These are phyloP conservation scores for Agrochola circellaris DNA, from an alignment of 2,888 invertebrate species.

Conservation along the genomic window DNA sequence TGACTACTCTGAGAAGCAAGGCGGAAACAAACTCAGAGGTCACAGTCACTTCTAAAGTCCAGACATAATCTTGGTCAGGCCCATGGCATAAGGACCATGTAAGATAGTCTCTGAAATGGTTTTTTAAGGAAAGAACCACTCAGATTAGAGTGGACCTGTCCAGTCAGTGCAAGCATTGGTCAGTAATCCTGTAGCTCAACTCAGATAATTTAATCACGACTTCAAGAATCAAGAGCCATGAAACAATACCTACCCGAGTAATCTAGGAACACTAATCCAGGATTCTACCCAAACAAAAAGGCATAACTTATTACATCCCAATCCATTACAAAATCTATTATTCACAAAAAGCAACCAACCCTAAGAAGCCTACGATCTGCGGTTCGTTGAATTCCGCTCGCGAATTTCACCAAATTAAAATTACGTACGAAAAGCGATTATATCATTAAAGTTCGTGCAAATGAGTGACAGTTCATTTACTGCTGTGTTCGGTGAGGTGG, in stretches of 20 bases:
- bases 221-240: neutral
- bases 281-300: conserved; percentile 8
- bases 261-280: conserved; percentile 21
- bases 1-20: too few relatives aligned
- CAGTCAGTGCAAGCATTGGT: too few relatives aligned
- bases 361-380: conserved; percentile 39
- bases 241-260: neutral
- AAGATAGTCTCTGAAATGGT: too few relatives aligned
- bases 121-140: too few relatives aligned
- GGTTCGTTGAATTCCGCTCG: conserved; percentile 60
- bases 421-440: conserved; percentile 68
- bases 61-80: too few relatives aligned
- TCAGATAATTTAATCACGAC: too few relatives aligned
- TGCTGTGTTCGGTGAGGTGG: conserved; percentile 26
- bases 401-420: conserved; percentile 66
- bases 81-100: too few relatives aligned
- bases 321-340: conserved; percentile 35
- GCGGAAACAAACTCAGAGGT: too few relatives aligned
- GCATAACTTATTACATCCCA: neutral
- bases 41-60: too few relatives aligned
- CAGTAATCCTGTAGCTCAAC: too few relatives aligned
- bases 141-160: too few relatives aligned
- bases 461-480: conserved; percentile 70
- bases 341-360: conserved; percentile 44
- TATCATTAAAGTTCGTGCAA: conserved; percentile 65